Base-by-base conservation (phyloP, 2,888 invertebrate genomes). In the Diogma glabrata region DNA sequence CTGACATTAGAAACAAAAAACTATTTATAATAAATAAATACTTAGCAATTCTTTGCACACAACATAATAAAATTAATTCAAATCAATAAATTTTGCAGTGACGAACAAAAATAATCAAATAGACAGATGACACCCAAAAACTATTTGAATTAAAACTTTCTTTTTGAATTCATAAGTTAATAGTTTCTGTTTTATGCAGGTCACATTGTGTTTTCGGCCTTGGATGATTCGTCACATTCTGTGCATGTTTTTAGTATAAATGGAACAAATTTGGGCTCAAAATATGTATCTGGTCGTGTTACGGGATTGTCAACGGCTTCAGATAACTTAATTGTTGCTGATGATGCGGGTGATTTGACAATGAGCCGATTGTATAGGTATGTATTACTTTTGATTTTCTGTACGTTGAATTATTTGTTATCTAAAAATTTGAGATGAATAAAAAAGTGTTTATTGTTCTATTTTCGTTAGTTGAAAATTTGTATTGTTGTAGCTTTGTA, bases 301-400 rank as follows among this genome's bases (percentile, higher is more conserved):
- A 74, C 74, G 2, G 73, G 74, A 10, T 56, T 75, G 47, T 65
- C 69, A 43, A 67, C 72, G 14, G 70, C 71, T 51, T 69, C 70
- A 17, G 74, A 74, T 58, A 69, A 67, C 57, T 59, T 75, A 12
- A 67, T 74, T 24, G 72, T 74, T 36, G 72, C 72, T 33, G 74
- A 75, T 55, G 74, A 74, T 63, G 74, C 73, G 12, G 74, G 74
- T 47, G 74, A 74, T 58, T 67, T 75, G 52, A 74, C 74, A n/a
- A 67, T 74, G 60, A 72, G 72, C 56, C 65, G 72, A 40, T 59
- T 73, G 7, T 64, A 71, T 54, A 72, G 73, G 72, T 72, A 59
- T 64, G 66, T 55, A 45, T 1, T 22, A 23, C n/a, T 33, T 16
- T 23, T 3, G 10, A n/a, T 28, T 10, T n/a, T 28, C 28, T 3